Evolutionary conservation across 1,140 invertebrate genomes (phyloP).

Genomic region (Camponotus floridanus): DNA sequence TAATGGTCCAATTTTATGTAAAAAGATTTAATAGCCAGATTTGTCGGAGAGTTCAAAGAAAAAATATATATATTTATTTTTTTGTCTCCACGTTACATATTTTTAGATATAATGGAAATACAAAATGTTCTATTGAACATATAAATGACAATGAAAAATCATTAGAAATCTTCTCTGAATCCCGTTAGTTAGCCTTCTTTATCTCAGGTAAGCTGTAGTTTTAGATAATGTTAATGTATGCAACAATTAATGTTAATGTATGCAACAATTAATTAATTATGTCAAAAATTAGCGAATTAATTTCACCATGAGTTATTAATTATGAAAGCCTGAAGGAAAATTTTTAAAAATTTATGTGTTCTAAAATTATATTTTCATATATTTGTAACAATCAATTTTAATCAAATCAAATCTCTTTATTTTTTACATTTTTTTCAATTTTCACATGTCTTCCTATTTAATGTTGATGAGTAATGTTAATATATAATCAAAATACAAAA

Average conservation of each 20-base stretch:
- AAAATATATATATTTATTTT: slow-evolving; percentile 32
- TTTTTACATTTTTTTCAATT: slow-evolving; percentile 8
- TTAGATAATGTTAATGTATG: slow-evolving; percentile 5
- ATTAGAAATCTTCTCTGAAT: neutral
- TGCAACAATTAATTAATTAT: slow-evolving; percentile 23
- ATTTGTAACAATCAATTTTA: neutral
- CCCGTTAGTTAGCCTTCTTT: neutral
- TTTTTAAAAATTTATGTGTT: neutral
- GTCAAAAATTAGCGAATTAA: neutral
- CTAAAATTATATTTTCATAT: neutral
- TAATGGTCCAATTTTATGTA: slow-evolving; percentile 30
- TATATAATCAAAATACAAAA: neutral
- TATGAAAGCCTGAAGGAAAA: neutral
- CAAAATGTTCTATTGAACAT: slow-evolving; percentile 16
- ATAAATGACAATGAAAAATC: neutral
- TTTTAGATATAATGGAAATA: slow-evolving; percentile 23
- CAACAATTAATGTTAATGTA: too few relatives aligned
- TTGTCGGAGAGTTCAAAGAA: neutral
- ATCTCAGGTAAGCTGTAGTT: slow-evolving; percentile 32
- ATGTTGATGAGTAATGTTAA: neutral
- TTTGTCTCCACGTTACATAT: neutral
- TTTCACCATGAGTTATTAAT: neutral
- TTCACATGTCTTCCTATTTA: neutral
- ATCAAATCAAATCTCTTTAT: neutral
- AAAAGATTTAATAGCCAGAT: neutral